phyloP scores from a whole-genome alignment of 2,113 vertebrate species.

The Parotia lawesii region DNA sequence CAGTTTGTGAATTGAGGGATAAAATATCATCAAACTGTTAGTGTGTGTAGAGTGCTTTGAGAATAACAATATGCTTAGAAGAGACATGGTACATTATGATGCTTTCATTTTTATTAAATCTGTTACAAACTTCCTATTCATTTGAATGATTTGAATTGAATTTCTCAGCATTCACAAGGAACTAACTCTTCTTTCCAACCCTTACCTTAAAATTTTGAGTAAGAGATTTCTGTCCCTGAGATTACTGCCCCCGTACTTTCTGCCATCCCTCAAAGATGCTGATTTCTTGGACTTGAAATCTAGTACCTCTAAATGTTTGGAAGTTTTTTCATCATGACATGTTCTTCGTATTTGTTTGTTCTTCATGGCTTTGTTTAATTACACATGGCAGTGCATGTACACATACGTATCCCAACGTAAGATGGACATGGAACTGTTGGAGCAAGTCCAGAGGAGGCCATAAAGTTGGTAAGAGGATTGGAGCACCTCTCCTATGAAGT shows the following conservation, averaged over 20 bases:
- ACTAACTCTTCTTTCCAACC: background rate
- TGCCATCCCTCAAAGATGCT: background rate
- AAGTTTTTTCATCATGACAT: background rate
- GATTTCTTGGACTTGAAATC: background rate
- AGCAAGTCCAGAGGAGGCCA: background rate
- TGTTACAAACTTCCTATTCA: background rate
- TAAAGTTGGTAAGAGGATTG: background rate
- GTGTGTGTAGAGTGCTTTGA: background rate
- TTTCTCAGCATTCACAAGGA: background rate
- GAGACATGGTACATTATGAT: background rate
- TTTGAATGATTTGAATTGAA: background rate
- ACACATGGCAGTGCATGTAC: background rate
- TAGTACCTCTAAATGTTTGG: background rate
- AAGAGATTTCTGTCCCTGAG: background rate
- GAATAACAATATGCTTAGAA: background rate
- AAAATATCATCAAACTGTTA: background rate
- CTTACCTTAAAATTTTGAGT: background rate
- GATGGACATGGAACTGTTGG: background rate
- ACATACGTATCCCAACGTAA: background rate
- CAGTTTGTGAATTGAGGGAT: background rate
- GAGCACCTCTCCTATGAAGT: background rate
- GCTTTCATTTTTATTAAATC: background rate
- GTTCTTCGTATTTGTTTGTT: background rate
- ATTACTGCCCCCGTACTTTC: background rate
- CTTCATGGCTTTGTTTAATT: background rate